These are phyloP conservation scores for Salticus scenicus DNA, from an alignment of 2,888 invertebrate genomes.

Conservation along the genomic window DNA sequence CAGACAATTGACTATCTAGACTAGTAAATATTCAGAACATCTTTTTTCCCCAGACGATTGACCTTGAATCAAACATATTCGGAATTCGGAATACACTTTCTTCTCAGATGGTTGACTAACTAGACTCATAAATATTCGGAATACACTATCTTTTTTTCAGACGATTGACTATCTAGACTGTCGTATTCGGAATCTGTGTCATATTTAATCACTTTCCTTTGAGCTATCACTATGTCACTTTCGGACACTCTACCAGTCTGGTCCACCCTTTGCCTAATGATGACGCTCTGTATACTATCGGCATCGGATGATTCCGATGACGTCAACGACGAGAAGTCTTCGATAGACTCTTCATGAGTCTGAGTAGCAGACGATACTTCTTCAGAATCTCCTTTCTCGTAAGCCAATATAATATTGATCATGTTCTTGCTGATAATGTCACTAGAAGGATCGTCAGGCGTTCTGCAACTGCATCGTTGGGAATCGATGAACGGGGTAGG, in stretches of 20 bases:
- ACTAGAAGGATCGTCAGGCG: not conserved
- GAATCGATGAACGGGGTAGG: conserved; percentile 36
- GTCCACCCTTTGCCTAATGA: conserved; percentile 49
- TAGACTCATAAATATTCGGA: conserved; percentile 51
- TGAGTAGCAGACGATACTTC: not conserved
- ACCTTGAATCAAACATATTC: no score
- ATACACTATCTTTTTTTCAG: conserved; percentile 33
- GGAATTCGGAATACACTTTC: no score
- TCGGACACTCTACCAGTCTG: conserved; percentile 34
- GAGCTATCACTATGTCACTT: conserved; percentile 44
- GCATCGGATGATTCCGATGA: conserved; percentile 49
- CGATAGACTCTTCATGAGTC: conserved; percentile 15
- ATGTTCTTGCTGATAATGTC: conserved; percentile 40
- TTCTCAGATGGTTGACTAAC: no score
- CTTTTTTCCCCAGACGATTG: no score
- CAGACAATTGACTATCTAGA: no score
- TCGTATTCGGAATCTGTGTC: conserved; percentile 14
- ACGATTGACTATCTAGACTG: conserved; percentile 12
- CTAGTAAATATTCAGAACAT: no score
- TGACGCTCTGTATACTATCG: conserved; percentile 52
- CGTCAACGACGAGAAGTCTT: conserved; percentile 11
- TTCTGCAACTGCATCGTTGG: not conserved
- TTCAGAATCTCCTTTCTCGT: conserved; percentile 6
- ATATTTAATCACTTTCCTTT: conserved; percentile 35
- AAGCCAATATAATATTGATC: conserved; percentile 50